A percentile compares a stretch with the other conserved stretches of the same genome.
Conservation (phyloP, 2,113 vertebrate genomes). For the Zeus faber region DNA sequence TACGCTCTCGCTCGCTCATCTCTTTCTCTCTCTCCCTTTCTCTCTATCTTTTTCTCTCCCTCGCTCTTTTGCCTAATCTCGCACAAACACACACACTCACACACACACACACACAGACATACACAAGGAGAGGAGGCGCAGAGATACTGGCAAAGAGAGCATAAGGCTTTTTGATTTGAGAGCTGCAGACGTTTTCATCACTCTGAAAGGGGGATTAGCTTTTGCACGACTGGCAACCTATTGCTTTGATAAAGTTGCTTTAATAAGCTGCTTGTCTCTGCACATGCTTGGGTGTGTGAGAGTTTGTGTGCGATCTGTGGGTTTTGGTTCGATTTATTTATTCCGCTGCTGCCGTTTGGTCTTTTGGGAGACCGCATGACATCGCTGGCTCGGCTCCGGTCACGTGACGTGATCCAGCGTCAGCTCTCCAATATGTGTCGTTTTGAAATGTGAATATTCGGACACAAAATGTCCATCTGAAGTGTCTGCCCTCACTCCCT, state of each 20-base stretch:
- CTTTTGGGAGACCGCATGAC: no score
- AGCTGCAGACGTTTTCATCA: slow-evolving; percentile 56
- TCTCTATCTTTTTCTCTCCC: neutral
- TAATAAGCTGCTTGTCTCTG: slow-evolving; percentile 43
- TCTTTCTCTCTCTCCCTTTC: slow-evolving; percentile 12
- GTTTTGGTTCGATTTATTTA: slow-evolving; percentile 35
- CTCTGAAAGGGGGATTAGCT: slow-evolving; percentile 59
- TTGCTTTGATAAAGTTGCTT: slow-evolving; percentile 51
- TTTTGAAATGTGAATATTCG: no score
- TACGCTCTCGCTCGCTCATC: slow-evolving; percentile 1
- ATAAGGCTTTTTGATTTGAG: slow-evolving; percentile 58
- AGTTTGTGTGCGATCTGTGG: neutral
- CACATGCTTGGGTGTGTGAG: neutral
- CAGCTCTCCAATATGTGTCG: neutral
- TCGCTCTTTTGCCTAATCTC: neutral
- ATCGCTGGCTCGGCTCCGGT: no score
- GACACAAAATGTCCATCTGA: no score
- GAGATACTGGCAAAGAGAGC: slow-evolving; percentile 43
- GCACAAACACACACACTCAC: slow-evolving; percentile 17
- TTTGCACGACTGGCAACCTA: slow-evolving; percentile 46
- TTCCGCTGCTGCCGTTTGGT: neutral
- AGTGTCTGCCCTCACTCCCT: no score
- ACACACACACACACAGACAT: slow-evolving; percentile 16
- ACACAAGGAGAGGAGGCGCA: slow-evolving; percentile 8
- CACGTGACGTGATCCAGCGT: no score